Percentiles rank a stretch among this genome's conserved stretches.
These are phyloP conservation scores for Sus scrofa DNA, from an alignment of 2,113 vertebrate genomes.

Conservation along the genomic window DNA sequence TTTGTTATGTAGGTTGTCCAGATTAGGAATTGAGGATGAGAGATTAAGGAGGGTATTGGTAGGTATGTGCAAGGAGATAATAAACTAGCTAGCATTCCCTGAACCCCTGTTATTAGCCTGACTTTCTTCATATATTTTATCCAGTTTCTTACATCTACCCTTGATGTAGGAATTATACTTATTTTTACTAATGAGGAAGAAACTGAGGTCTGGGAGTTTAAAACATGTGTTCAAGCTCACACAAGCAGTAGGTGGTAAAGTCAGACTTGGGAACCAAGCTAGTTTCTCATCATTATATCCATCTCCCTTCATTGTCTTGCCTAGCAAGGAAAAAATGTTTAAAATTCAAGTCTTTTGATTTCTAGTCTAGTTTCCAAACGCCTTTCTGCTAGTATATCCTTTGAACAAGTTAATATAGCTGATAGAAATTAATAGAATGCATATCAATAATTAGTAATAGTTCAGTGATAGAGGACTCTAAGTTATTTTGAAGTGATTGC, in stretches of 20 bases:
- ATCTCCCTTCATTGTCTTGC: not conserved
- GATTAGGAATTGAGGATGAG: not conserved
- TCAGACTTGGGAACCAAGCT: too few relatives aligned
- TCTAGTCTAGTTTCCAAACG: not conserved
- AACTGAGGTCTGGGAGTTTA: not conserved
- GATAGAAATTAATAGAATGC: not conserved
- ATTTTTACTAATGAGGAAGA: not conserved
- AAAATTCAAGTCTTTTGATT: constrained; percentile 32
- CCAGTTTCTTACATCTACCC: not conserved
- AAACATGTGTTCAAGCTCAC: not conserved
- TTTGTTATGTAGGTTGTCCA: not conserved
- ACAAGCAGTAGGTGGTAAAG: not conserved
- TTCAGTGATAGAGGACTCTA: not conserved
- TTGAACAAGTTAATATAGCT: constrained; percentile 38
- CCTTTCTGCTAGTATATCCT: not conserved
- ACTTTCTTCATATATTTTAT: not conserved
- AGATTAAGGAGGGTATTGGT: not conserved
- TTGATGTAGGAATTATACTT: not conserved
- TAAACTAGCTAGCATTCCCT: not conserved
- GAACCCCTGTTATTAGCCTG: not conserved
- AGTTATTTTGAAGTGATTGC: constrained; percentile 30
- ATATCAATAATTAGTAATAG: not conserved
- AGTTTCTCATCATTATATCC: not conserved
- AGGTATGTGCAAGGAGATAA: not conserved
- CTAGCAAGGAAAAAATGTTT: not conserved